A percentile compares a stretch with the other conserved stretches of the same genome.
Conservation (phyloP, 2,797 vertebrate genomes). For the Meda fulgida region DNA sequence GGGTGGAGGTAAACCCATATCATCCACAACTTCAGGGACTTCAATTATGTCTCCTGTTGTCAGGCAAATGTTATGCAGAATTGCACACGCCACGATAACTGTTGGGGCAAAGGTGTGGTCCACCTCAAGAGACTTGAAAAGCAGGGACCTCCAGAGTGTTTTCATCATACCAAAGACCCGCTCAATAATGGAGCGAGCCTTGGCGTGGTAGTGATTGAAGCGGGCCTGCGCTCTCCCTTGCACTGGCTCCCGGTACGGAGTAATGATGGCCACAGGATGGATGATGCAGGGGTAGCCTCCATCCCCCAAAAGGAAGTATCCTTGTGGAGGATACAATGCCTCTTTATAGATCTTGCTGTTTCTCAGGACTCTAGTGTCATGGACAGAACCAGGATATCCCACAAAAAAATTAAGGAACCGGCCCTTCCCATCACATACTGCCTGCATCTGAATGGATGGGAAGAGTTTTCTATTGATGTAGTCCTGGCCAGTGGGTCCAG, state of each 20-base stretch:
- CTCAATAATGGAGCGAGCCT: neutral
- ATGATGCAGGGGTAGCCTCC: neutral
- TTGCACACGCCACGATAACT: neutral
- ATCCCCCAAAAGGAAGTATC: neutral
- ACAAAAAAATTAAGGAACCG: too few relatives aligned
- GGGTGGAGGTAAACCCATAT: neutral
- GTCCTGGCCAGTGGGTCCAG: too few relatives aligned
- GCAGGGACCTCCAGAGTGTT: neutral
- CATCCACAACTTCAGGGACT: neutral
- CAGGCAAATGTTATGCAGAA: too few relatives aligned
- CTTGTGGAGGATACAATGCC: neutral
- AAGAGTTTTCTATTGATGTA: too few relatives aligned
- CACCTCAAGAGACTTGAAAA: too few relatives aligned
- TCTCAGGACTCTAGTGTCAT: too few relatives aligned
- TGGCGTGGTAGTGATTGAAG: neutral
- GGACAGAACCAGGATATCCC: too few relatives aligned
- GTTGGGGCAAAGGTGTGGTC: too few relatives aligned
- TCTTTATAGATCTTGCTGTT: neutral
- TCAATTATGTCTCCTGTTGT: neutral
- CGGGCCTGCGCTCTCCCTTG: neutral
- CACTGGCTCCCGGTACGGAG: neutral
- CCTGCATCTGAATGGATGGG: too few relatives aligned
- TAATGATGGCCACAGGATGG: neutral
- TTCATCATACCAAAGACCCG: neutral
- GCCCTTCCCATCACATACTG: too few relatives aligned